phyloP scores from a whole-genome alignment of 2,888 invertebrate genomes.

The Himalopsyche anomala region DNA sequence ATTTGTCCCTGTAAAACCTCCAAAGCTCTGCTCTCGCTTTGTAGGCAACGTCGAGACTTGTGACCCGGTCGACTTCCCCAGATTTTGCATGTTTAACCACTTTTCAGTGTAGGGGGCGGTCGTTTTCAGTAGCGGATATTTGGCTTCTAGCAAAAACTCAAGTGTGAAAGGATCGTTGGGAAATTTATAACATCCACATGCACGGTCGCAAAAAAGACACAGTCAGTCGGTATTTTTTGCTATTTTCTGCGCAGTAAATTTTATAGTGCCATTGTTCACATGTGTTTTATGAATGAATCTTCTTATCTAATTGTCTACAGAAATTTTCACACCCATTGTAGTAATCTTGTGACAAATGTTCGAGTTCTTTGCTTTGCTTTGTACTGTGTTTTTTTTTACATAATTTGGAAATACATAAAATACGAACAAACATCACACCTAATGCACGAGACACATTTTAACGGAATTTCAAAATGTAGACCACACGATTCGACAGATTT shows the following conservation, averaged over 20 bases:
- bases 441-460: no score
- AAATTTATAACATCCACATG: constrained; percentile 32
- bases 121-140: constrained; percentile 29
- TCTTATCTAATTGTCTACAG: neutral
- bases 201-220: constrained; percentile 16
- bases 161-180: constrained; percentile 40
- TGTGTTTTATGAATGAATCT: neutral
- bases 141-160: constrained; percentile 36
- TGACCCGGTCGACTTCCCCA: constrained; percentile 21
- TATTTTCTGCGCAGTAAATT: constrained; percentile 5
- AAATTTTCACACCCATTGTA: no score
- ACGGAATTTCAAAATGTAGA: no score
- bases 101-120: neutral
- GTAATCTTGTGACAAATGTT: no score
- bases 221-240: constrained; percentile 9
- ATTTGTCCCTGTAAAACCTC: constrained; percentile 1
- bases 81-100: constrained; percentile 43
- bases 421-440: no score
- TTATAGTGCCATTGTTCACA: neutral
- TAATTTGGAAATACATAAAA: no score
- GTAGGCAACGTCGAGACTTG: neutral
- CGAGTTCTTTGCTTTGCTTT: no score
- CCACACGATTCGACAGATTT: no score
- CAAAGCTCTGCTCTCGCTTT: neutral
- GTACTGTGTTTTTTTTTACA: no score